Evolutionary conservation across 2,113 vertebrate genomes (phyloP).

Genomic region (Xiphophorus hellerii): DNA sequence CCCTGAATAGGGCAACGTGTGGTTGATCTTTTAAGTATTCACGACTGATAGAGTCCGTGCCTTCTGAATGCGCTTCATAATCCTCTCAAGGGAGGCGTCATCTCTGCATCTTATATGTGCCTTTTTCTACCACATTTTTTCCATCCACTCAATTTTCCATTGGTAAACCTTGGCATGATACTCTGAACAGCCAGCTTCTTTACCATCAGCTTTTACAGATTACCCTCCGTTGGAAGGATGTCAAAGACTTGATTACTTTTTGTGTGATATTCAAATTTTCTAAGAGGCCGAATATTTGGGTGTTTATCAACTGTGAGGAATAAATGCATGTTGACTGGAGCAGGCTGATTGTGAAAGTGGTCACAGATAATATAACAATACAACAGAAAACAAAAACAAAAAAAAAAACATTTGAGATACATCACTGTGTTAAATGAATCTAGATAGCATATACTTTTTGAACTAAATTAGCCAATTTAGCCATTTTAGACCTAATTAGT

Average conservation of each 20-base stretch:
- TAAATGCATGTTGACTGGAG: not conserved
- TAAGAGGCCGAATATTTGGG: not conserved
- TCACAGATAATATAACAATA: too few species aligned
- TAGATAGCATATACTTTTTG: too few species aligned
- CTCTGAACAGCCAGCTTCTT: not conserved
- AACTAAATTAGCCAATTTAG: not conserved
- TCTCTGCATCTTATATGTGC: too few species aligned
- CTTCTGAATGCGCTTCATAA: too few species aligned
- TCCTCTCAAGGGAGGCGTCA: too few species aligned
- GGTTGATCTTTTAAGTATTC: too few species aligned
- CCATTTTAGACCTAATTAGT: not conserved
- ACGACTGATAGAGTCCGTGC: too few species aligned
- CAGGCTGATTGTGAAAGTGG: not conserved
- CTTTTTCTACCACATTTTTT: not conserved
- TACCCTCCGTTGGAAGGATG: not conserved
- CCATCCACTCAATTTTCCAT: not conserved
- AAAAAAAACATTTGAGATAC: too few species aligned
- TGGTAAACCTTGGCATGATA: not conserved
- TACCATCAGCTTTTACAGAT: not conserved
- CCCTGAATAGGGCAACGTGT: not conserved
- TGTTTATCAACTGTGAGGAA: not conserved
- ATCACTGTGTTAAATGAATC: too few species aligned
- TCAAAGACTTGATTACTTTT: not conserved
- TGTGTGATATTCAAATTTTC: not conserved
- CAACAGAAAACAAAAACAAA: too few species aligned